phyloP scores from a whole-genome alignment of 2,888 invertebrate species.

The Leucozona laternaria region DNA sequence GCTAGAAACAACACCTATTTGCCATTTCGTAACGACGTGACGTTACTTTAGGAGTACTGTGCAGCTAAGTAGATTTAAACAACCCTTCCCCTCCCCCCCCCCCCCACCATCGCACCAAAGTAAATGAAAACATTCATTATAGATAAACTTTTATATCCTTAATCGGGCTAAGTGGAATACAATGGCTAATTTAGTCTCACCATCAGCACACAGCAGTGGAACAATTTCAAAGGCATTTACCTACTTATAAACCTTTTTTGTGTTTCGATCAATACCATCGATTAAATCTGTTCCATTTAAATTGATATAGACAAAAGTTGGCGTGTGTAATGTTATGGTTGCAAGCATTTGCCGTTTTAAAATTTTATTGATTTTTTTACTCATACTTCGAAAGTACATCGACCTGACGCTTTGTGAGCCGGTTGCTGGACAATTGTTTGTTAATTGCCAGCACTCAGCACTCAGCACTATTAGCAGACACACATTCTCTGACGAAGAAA shows the following conservation, averaged over 20 bases:
- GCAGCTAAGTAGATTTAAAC: neutral
- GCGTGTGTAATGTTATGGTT: slow-evolving; percentile 6
- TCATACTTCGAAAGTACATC: slow-evolving; percentile 20
- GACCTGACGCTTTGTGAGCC: slow-evolving; percentile 30
- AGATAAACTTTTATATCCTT: slow-evolving; percentile 20
- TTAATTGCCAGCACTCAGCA: slow-evolving; percentile 36
- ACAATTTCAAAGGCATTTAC: slow-evolving; percentile 45
- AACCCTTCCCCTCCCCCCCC: too few relatives aligned
- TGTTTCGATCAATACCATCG: slow-evolving; percentile 29
- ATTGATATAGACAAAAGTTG: neutral
- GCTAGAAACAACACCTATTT: slow-evolving; percentile 21
- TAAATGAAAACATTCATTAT: slow-evolving; percentile 18
- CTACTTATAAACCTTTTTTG: slow-evolving; percentile 6
- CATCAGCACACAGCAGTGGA: slow-evolving; percentile 26
- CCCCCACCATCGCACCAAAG: neutral
- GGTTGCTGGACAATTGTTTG: slow-evolving; percentile 43
- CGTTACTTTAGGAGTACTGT: neutral
- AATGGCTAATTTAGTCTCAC: slow-evolving; percentile 12
- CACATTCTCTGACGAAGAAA: neutral
- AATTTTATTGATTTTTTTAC: slow-evolving; percentile 26
- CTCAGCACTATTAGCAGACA: slow-evolving; percentile 26
- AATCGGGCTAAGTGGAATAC: slow-evolving; percentile 25
- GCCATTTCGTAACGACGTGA: neutral
- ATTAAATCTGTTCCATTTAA: slow-evolving; percentile 28
- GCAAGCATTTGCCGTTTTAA: slow-evolving; percentile 2